Percentiles rank a stretch among this genome's conserved stretches.
Evolutionary conservation across 2,113 vertebrate genomes (phyloP).

Genomic region (Zosterops borbonicus): DNA sequence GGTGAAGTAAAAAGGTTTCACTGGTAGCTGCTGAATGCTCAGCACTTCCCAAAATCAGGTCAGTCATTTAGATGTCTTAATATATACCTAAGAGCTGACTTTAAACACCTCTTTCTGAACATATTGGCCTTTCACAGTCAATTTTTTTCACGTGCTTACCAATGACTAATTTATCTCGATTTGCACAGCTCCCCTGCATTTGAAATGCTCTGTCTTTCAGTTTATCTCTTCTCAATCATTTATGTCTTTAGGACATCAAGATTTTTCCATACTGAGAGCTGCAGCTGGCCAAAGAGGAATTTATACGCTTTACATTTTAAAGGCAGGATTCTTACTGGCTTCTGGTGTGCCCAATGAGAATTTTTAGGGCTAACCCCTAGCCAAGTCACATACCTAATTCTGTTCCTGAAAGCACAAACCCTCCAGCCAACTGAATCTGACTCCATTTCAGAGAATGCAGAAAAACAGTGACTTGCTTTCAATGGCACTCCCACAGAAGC

Average conservation of each 20-base stretch:
- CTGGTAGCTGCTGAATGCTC: neutral
- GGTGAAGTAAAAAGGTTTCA: constrained; percentile 47
- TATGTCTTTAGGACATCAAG: neutral
- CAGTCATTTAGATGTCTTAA: constrained; percentile 55
- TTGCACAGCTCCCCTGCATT: neutral
- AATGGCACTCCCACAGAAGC: neutral
- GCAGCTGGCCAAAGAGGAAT: neutral
- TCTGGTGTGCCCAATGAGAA: neutral
- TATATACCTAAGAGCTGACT: constrained; percentile 37
- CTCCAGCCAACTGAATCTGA: constrained; percentile 5
- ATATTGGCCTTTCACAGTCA: constrained; percentile 17
- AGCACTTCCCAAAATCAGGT: constrained; percentile 37
- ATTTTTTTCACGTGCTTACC: neutral
- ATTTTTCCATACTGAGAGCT: neutral
- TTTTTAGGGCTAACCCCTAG: neutral
- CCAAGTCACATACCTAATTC: neutral
- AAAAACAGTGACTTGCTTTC: constrained; percentile 22
- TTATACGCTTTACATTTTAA: neutral
- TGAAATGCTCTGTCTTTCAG: neutral
- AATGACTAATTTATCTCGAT: neutral
- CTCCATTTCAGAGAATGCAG: neutral
- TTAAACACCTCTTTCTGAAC: constrained; percentile 42
- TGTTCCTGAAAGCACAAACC: neutral
- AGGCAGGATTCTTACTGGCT: neutral
- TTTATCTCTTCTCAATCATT: neutral